Percentiles rank a stretch among this genome's conserved stretches.
Conservation (phyloP, 2,797 vertebrate species). For the Pipistrellus nathusii region DNA sequence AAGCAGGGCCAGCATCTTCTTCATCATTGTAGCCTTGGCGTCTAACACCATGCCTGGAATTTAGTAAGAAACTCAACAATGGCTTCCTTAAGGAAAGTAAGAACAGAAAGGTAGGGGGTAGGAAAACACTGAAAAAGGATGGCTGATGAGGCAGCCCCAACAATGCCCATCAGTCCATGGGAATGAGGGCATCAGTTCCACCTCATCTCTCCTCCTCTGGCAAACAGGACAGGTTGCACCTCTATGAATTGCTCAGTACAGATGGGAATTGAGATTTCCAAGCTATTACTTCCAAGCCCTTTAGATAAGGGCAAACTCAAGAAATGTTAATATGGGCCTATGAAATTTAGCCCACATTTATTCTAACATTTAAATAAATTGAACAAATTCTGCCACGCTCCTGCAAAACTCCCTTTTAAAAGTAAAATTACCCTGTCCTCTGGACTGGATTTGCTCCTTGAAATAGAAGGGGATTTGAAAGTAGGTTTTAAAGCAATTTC, state of each 20-base stretch:
- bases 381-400: neutral
- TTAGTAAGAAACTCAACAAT: neutral
- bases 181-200: neutral
- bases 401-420: neutral
- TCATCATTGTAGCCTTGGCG: neutral
- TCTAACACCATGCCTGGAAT: neutral
- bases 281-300: neutral
- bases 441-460: neutral
- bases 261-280: neutral
- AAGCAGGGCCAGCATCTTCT: neutral
- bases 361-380: conserved; percentile 5
- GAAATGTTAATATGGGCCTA: neutral
- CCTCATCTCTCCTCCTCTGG: neutral
- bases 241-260: neutral
- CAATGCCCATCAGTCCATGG: neutral
- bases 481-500: conserved; percentile 33
- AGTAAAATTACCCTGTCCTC: neutral
- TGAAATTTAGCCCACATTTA: neutral
- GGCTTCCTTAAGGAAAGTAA: conserved; percentile 48
- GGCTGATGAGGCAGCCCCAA: neutral
- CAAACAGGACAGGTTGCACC: neutral
- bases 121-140: neutral
- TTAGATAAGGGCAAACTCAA: neutral
- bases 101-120: neutral
- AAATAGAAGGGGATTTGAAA: neutral